Evolutionary conservation across 2,888 invertebrate genomes (phyloP), one percentile per base, ranked within the genome.

Genomic region (Cerastoderma edule): DNA sequence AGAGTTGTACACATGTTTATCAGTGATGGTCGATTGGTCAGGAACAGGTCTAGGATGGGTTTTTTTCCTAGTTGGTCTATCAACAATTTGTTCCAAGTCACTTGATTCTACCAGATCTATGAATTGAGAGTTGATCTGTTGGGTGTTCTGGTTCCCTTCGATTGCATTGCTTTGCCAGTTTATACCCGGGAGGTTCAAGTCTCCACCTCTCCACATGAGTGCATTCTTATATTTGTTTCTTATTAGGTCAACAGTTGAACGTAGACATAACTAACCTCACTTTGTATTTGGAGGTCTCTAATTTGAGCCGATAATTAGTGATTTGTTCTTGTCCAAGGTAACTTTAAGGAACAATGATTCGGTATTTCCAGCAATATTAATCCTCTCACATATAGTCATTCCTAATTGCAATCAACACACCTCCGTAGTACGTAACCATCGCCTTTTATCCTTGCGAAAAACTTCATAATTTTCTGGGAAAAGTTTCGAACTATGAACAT

Each of bases 391-490:
- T 19, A 22, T 71, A 71, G 32, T 53, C 60, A 22, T 53, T 39
- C 27, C 33, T 66, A 27, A 54, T 63, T 27, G 67, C 30, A 10
- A 67, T 60, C 10, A 75, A 44, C 13, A 46, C 32, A 1, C 67
- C 70, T 30, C 66, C 67, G 46, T 75, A 75, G 6, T n/a, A n/a
- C n/a, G n/a, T n/a, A n/a, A n/a, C 63, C 67, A 53, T 75, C 75
- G 22, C n/a, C 54, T 22, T 39, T 63, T 57, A 22, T 75, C 67
- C 44, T 67, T 75, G 3, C 75, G 50, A 30, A 53, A 30, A 10
- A 65, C 27, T 27, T 39, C 63, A 22, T 71, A 71, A 16, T 44
- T 33, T 13, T 50, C 16, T 35, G 71, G 75, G 1, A 71, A 33
- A 39, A 71, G 19, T 27, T 67, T 67, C 28, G 48, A 46, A 28